These are phyloP conservation scores for Eudemis profundana DNA, from an alignment of 2,888 invertebrate species.

Conservation along the genomic window DNA sequence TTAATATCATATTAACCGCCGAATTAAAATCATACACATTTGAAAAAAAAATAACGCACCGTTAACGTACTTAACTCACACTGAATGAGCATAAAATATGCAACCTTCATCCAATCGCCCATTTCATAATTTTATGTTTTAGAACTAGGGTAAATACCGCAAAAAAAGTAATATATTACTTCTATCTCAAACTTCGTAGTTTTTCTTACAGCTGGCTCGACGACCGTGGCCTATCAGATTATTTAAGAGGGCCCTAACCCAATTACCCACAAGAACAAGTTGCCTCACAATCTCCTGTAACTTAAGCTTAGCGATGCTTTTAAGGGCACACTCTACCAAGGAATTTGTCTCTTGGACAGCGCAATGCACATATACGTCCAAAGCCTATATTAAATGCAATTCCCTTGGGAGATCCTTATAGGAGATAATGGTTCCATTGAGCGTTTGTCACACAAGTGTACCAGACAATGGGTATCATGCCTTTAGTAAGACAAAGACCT, in stretches of 20 bases:
- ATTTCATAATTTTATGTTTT: no score
- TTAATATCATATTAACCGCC: no score
- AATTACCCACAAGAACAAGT: conserved; percentile 4
- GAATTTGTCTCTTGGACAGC: neutral
- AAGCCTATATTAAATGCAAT: neutral
- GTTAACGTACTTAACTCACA: no score
- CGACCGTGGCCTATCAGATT: conserved; percentile 10
- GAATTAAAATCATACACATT: no score
- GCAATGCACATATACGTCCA: neutral
- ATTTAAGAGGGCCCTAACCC: conserved; percentile 8
- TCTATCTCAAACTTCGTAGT: neutral
- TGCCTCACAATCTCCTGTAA: conserved; percentile 2
- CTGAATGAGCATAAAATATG: no score
- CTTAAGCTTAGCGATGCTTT: neutral
- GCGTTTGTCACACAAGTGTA: no score
- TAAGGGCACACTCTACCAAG: neutral
- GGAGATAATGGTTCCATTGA: no score
- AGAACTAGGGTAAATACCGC: no score
- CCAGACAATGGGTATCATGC: no score
- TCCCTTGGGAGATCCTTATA: neutral
- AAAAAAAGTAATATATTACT: neutral
- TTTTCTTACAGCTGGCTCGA: no score
- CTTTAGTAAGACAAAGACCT: neutral
- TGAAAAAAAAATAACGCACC: no score
- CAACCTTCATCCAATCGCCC: no score